phyloP scores from a whole-genome alignment of 2,888 invertebrate genomes.

The Cyaniris semiargus region DNA sequence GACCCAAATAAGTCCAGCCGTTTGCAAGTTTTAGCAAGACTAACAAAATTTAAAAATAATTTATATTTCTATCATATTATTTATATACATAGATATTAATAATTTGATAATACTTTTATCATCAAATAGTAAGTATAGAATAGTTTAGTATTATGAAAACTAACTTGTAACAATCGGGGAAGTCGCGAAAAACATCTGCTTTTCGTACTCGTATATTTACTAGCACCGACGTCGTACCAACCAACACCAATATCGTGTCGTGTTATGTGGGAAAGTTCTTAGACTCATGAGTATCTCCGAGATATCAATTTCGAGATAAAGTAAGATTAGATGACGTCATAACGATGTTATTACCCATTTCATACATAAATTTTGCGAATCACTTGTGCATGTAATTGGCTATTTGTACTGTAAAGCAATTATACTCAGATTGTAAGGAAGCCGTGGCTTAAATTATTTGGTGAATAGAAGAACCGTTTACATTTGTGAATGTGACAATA shows the following conservation, averaged over 20 bases:
- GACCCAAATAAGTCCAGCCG: no score
- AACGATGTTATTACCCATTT: constrained; percentile 32
- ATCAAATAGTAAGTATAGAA: no score
- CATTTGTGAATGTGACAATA: background rate
- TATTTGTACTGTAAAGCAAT: constrained; percentile 20
- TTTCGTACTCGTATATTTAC: no score
- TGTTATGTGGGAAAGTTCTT: background rate
- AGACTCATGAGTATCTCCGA: constrained; percentile 32
- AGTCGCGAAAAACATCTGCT: background rate
- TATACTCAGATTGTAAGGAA: background rate
- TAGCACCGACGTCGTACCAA: background rate
- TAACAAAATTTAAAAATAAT: no score
- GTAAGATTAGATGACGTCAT: constrained; percentile 35
- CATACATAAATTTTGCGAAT: constrained; percentile 32
- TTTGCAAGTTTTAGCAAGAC: no score
- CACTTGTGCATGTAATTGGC: constrained; percentile 27
- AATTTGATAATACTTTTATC: no score
- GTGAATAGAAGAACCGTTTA: background rate
- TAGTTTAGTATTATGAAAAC: no score
- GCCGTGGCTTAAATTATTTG: background rate
- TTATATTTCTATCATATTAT: no score
- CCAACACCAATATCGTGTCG: background rate
- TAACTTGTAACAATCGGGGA: background rate
- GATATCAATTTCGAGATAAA: constrained; percentile 33
- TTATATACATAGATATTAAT: no score